A percentile compares a stretch with the other conserved stretches of the same genome.
Conservation (phyloP, 2,888 invertebrate genomes). For the Plebejus melissa region DNA sequence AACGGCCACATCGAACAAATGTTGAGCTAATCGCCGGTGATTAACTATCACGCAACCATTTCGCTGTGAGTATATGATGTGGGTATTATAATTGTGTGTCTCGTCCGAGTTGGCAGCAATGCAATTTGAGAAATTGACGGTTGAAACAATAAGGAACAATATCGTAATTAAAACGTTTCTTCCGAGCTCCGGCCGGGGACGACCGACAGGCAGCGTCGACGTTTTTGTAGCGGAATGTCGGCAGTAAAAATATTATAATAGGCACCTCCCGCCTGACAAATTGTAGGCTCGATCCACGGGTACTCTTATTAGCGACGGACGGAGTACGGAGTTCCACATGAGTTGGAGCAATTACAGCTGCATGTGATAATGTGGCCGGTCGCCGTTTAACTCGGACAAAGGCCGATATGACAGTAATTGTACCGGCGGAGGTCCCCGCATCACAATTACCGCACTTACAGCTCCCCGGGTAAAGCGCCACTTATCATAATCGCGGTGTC, state of each 20-base stretch:
- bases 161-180: background rate
- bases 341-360: background rate
- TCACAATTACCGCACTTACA: background rate
- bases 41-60: background rate
- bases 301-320: background rate
- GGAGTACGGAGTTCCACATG: background rate
- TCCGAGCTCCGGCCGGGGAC: background rate
- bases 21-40: background rate
- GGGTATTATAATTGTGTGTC: background rate
- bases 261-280: background rate
- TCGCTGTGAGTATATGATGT: background rate
- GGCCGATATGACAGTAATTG: conserved; percentile 13
- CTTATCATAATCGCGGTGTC: conserved; percentile 12
- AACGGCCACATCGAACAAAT: background rate
- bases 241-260: background rate
- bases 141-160: background rate
- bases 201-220: background rate
- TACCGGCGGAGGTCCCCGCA: background rate
- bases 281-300: background rate
- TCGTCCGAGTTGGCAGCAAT: background rate
- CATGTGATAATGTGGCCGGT: background rate
- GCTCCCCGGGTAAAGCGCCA: conserved; percentile 12
- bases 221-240: background rate
- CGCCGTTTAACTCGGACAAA: background rate
- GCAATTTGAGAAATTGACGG: background rate